phyloP scores from a whole-genome alignment of 1,140 invertebrate species.

The Apis laboriosa region DNA sequence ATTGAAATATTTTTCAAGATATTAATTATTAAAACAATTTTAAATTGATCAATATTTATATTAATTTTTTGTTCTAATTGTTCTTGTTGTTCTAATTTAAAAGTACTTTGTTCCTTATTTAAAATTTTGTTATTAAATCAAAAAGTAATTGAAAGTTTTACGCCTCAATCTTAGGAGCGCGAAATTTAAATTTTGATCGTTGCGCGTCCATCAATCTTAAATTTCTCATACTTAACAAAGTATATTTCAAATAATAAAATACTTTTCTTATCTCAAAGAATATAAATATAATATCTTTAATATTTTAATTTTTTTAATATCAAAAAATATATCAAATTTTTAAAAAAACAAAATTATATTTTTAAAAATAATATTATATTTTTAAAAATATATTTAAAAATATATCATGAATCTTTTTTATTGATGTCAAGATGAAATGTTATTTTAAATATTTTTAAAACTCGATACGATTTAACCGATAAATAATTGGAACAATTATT shows the following conservation, averaged over 20 bases:
- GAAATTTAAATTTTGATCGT: neutral
- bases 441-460: no score
- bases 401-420: no score
- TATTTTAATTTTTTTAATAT: no score
- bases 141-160: neutral
- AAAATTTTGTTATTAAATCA: neutral
- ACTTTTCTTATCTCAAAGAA: neutral
- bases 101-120: neutral
- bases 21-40: no score
- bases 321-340: no score
- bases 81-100: neutral
- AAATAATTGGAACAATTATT: neutral
- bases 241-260: neutral
- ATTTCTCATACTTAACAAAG: neutral
- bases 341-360: no score
- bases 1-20: no score
- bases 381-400: no score
- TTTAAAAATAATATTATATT: no score
- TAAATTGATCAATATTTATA: neutral
- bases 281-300: no score
- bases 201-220: neutral
- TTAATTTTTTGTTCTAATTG: neutral
- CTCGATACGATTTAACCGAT: neutral
- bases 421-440: no score
- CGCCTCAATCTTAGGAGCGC: neutral